Base-by-base conservation (phyloP, 2,113 vertebrate genomes). In the Neopipo cinnamomea region DNA sequence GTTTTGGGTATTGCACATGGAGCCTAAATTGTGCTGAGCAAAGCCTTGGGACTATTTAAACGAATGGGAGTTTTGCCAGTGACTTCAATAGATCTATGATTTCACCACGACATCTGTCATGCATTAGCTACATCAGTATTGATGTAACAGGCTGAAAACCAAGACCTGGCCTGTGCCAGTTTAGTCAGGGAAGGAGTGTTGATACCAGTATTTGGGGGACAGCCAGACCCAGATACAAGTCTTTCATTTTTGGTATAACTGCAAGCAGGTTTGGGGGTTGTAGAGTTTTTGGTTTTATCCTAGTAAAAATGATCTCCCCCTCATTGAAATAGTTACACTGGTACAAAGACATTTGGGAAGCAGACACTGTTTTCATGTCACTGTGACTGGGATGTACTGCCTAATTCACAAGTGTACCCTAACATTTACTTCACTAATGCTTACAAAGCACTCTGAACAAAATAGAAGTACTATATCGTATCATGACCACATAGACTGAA, bases 41-140 rank as follows among this genome's bases (percentile, higher is more conserved):
- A 93, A 92, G 68, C 56, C 65, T 85, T 56, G 22, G 31, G 88
- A 77, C 58, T 78, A 47, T 49, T 92, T 68, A 88, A 75, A 94
- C 14, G 31, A 47, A 49, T 0, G 56, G 79, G 92, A 95, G 18
- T 13, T 92, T 93, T 95, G 82, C 90, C 93, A 96, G 44, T 52
- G 76, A 65, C 79, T 96, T 96, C 88, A 94, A 8, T 68, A 65
- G 72, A 61, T 86, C 88, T 86, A 8, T 81, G 88, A 87, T 94
- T 97, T 96, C 93, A 96, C 91, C 95, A 72, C 1, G 21, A 77
- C 88, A 94, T 95, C 94, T 96, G 91, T 53, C 93, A 1, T 2
- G 6, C 85, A 56, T 96, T 97, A 95, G 47, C 72, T 91, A 30
- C 79, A 90, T 86, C 72, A 72, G 41, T 56, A 33, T 22, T 80